These are phyloP conservation scores for Watsonalla cultraria DNA, from an alignment of 2,888 invertebrate genomes.

Conservation along the genomic window DNA sequence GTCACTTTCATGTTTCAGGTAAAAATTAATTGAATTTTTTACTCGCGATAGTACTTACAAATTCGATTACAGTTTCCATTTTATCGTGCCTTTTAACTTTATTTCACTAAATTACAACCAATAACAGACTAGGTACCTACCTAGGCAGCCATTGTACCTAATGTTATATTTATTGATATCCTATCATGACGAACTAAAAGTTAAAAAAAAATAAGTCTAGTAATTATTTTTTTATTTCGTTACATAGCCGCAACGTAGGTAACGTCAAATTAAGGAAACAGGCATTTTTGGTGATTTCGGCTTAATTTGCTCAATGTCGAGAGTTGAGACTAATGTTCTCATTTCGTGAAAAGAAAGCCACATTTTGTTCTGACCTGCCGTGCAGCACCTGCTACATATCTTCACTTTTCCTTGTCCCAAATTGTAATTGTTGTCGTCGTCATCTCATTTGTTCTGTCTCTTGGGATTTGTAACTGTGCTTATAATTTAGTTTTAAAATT, in stretches of 20 bases:
- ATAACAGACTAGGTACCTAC: too few relatives aligned
- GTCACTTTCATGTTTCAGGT: slow-evolving; percentile 15
- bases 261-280: neutral
- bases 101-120: too few relatives aligned
- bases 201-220: too few relatives aligned
- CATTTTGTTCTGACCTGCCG: slow-evolving; percentile 14
- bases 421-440: neutral
- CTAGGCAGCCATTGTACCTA: too few relatives aligned
- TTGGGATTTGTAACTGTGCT: neutral
- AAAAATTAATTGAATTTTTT: slow-evolving; percentile 21
- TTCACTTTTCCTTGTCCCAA: slow-evolving; percentile 12
- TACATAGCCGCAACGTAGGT: neutral
- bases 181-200: too few relatives aligned
- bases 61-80: too few relatives aligned
- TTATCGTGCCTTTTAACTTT: too few relatives aligned
- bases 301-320: slow-evolving; percentile 31
- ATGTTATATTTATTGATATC: too few relatives aligned
- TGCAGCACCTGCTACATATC: slow-evolving; percentile 16
- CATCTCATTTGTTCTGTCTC: neutral
- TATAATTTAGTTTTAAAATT: neutral
- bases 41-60: neutral
- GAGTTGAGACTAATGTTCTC: slow-evolving; percentile 28
- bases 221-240: too few relatives aligned
- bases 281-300: neutral
- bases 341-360: slow-evolving; percentile 23